Conservation (phyloP, 1,140 invertebrate species). For the Drosophila ambigua region DNA sequence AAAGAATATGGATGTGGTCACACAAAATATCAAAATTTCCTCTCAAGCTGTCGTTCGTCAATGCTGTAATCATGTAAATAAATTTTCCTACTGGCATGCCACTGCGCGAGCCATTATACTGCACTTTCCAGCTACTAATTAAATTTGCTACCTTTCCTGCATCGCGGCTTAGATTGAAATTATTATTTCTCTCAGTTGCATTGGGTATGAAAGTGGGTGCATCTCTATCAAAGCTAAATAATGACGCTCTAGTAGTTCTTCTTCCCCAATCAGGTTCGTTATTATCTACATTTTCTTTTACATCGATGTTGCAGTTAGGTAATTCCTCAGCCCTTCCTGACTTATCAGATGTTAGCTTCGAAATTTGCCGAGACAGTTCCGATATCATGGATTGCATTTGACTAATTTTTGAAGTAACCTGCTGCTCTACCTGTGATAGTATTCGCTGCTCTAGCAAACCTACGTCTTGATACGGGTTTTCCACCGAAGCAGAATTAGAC, state of each 20-base stretch:
- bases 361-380: too few species aligned
- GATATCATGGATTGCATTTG: too few species aligned
- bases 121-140: neutral
- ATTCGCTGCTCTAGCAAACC: neutral
- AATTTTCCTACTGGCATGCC: neutral
- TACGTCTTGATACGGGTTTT: constrained; percentile 1
- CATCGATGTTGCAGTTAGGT: neutral
- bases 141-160: neutral
- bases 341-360: too few species aligned
- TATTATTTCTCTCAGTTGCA: too few species aligned
- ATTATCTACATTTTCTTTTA: neutral
- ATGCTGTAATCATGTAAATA: neutral
- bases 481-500: constrained; percentile 1
- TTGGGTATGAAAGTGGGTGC: too few species aligned
- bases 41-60: neutral
- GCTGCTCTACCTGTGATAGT: neutral
- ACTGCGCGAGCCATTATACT: neutral
- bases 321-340: too few species aligned
- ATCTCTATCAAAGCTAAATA: too few species aligned
- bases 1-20: neutral
- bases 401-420: neutral
- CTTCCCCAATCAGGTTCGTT: neutral
- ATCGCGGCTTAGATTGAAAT: too few species aligned
- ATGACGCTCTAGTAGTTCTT: too few species aligned
- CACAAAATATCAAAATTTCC: neutral